phyloP scores from a whole-genome alignment of 2,888 invertebrate species.

The Oeneis ivallda region DNA sequence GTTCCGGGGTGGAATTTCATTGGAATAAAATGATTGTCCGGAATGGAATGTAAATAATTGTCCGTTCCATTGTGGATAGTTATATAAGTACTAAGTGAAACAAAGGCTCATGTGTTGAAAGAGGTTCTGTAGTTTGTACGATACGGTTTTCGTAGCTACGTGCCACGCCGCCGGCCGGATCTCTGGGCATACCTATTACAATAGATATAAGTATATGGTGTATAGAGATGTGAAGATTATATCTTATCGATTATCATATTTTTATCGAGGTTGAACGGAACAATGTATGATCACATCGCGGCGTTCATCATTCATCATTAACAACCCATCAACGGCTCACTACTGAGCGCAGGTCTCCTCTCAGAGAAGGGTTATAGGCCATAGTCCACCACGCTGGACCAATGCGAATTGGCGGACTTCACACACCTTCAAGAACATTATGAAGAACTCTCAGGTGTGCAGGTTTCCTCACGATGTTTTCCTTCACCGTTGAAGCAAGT shows the following conservation, averaged over 20 bases:
- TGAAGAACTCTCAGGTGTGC: too few relatives aligned
- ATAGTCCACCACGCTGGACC: too few relatives aligned
- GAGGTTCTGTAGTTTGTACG: slow-evolving; percentile 26
- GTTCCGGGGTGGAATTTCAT: neutral
- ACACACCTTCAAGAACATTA: too few relatives aligned
- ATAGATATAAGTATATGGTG: slow-evolving; percentile 7
- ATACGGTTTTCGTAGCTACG: slow-evolving; percentile 24
- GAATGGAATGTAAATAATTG: neutral
- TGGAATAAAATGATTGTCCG: neutral
- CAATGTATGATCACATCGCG: too few relatives aligned
- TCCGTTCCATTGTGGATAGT: slow-evolving; percentile 8
- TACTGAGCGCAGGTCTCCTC: too few relatives aligned
- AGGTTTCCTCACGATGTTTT: too few relatives aligned
- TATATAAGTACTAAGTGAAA: slow-evolving; percentile 14
- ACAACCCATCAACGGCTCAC: too few relatives aligned
- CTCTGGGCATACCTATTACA: slow-evolving; percentile 34
- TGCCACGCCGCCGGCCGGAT: slow-evolving; percentile 43
- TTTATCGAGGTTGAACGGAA: neutral
- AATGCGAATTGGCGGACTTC: too few relatives aligned
- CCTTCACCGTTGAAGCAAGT: too few relatives aligned
- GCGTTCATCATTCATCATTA: too few relatives aligned
- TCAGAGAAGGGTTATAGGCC: too few relatives aligned
- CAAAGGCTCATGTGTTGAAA: slow-evolving; percentile 28
- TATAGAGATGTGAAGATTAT: slow-evolving; percentile 12
- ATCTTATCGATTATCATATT: slow-evolving; percentile 3